Base-by-base conservation (phyloP, 2,113 vertebrate species). In the Oncorhynchus tshawytscha region DNA sequence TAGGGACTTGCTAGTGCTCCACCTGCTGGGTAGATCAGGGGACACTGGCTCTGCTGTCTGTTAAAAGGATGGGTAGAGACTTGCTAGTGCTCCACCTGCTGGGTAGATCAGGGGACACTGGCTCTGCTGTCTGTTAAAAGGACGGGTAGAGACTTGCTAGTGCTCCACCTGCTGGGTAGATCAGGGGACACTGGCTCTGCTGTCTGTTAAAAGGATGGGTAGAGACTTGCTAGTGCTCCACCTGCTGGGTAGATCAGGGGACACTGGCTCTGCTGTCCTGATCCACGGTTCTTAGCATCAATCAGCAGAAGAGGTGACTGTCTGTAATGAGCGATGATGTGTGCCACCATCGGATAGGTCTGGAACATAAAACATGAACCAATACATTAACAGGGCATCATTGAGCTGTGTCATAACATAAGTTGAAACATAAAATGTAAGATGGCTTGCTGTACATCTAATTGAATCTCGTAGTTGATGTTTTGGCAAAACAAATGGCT, bases 241-340 rank as follows among this genome's bases (percentile, higher is more conserved):
- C 93, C 93, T 12, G 94, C 96, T 2, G 96, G 92, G 0, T 95
- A 88, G 1, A 91, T 94, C 54, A 99, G 85, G 1, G 91, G 83
- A 84, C 97, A 98, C 85, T 98, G 96, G 82, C 97, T 96, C 90
- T 96, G 95, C 22, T 94, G 93, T 5, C 80, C 8, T 48, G 93
- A 91, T 4, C 91, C 86, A 68, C 95, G 93, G 81, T 98, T 96
- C 77, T 98, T 99, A 34, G 96, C 96, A 78, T 99, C 96, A 39
- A 99, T 99, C 80, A 99, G 93, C 67, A 98, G 91, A 82, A 99
- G 93, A 1, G 96, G 95, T 83, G 90, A 94, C 81, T 94, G 95
- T 76, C 87, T 93, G 90, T 97, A 96, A 85, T 96, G 94, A n/a
- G 88, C 85, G 72, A 99, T 94, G 70, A 99, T 98, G 60, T 91